phyloP scores from a whole-genome alignment of 2,113 vertebrate species.

The Corythornis madagascariensis region DNA sequence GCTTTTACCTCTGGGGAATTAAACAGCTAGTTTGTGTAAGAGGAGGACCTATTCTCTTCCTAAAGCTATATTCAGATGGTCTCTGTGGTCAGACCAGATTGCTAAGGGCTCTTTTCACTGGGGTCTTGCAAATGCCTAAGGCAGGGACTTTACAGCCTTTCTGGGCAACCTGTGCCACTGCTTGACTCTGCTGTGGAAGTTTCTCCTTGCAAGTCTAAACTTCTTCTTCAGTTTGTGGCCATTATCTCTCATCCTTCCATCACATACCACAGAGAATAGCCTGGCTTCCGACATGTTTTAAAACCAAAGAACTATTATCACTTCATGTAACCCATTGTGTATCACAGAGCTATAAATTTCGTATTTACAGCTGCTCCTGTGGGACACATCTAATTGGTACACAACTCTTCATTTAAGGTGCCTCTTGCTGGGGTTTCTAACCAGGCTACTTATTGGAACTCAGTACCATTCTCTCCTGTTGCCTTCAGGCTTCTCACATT shows the following conservation, averaged over 20 bases:
- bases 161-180: not conserved
- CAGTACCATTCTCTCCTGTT: not conserved
- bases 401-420: not conserved
- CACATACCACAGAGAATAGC: not conserved
- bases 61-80: not conserved
- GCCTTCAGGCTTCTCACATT: not conserved
- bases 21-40: not conserved
- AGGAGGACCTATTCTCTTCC: not conserved
- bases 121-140: not conserved
- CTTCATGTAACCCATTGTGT: not conserved
- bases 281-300: not conserved
- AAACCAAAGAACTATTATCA: not conserved
- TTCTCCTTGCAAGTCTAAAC: not conserved
- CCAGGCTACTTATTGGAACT: fast-evolving
- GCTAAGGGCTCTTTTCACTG: not conserved
- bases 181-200: not conserved
- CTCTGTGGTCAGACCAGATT: not conserved
- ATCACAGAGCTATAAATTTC: not conserved
- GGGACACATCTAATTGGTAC: not conserved
- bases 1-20: not conserved
- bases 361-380: not conserved
- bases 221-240: not conserved
- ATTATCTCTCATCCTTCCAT: not conserved
- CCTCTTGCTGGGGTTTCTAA: not conserved
- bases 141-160: not conserved